Evolutionary conservation across 2,888 invertebrate genomes (phyloP).

Genomic region (Lypha dubia): DNA sequence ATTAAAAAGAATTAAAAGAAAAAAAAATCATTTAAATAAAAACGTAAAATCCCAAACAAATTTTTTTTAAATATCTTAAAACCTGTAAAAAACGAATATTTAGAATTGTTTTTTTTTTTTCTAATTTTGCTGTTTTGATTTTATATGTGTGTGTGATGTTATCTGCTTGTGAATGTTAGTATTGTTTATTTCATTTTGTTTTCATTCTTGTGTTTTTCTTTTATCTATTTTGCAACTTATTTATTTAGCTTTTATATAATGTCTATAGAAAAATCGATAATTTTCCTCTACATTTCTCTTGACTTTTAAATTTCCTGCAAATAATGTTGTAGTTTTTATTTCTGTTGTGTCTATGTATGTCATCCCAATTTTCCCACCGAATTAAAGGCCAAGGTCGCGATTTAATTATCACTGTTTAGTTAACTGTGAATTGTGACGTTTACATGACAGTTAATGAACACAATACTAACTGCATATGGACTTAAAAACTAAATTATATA

Average conservation of each 20-base stretch:
- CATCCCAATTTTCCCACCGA: conserved; percentile 10
- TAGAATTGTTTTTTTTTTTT: conserved; percentile 10
- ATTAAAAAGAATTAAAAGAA: conserved; percentile 31
- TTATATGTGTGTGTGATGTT: not conserved
- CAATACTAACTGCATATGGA: not conserved
- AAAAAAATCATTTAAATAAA: conserved; percentile 22
- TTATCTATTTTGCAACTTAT: conserved; percentile 15
- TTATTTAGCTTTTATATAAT: conserved; percentile 59
- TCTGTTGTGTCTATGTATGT: not conserved
- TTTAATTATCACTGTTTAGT: conserved; percentile 33
- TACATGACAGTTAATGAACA: not conserved
- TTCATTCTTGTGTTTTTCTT: conserved; percentile 3
- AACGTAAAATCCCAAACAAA: conserved; percentile 45
- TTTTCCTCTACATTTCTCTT: conserved; percentile 37
- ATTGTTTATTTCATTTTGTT: conserved; percentile 14
- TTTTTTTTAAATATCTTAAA: conserved; percentile 43
- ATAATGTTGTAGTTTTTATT: conserved; percentile 16
- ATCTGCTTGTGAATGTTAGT: not conserved
- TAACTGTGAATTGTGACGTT: conserved; percentile 49
- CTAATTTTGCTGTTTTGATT: conserved; percentile 10
- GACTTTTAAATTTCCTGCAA: not conserved
- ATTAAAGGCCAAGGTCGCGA: conserved; percentile 63
- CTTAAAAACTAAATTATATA: too few relatives aligned
- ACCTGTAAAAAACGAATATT: conserved; percentile 17
- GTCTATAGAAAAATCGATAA: conserved; percentile 62